Evolutionary conservation across 2,113 vertebrate species (phyloP).

Genomic region (Oncorhynchus nerka): DNA sequence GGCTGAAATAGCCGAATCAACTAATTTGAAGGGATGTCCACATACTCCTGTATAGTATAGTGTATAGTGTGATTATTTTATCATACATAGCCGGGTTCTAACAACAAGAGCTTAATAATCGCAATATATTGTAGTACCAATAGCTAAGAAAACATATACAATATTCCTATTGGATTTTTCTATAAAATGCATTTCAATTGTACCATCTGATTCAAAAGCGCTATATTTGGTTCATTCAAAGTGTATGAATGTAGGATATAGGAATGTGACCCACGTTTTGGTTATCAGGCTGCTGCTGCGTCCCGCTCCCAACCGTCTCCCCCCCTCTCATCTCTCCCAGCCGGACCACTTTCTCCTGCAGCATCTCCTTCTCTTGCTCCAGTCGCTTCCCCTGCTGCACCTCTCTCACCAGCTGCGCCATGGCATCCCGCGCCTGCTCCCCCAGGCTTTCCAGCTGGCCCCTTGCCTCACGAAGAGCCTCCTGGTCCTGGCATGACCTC

Average conservation of each 20-base stretch:
- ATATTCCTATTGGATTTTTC: too few species aligned
- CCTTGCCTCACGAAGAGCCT: conserved; percentile 74
- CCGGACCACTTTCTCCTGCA: conserved; percentile 76
- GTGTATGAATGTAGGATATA: not conserved
- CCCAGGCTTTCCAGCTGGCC: conserved; percentile 71
- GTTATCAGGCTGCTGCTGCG: conserved; percentile 19
- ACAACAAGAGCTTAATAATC: too few species aligned
- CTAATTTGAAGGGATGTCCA: too few species aligned
- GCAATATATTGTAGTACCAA: too few species aligned
- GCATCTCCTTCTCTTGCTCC: conserved; percentile 77
- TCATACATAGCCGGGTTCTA: too few species aligned
- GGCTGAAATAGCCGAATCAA: too few species aligned
- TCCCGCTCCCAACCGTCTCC: not conserved
- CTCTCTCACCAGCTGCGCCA: conserved; percentile 79
- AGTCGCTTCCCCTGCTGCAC: conserved; percentile 72
- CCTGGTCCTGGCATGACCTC: conserved; percentile 75
- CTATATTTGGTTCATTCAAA: too few species aligned
- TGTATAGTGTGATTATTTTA: too few species aligned
- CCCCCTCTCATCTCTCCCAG: conserved; percentile 51
- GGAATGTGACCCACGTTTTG: conserved; percentile 46
- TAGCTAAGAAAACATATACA: too few species aligned
- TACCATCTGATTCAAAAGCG: too few species aligned
- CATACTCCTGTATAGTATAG: too few species aligned
- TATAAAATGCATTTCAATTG: too few species aligned
- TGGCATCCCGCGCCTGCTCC: conserved; percentile 72